Base-by-base conservation (phyloP, 1,140 invertebrate species). In the Heliconius melpomene region DNA sequence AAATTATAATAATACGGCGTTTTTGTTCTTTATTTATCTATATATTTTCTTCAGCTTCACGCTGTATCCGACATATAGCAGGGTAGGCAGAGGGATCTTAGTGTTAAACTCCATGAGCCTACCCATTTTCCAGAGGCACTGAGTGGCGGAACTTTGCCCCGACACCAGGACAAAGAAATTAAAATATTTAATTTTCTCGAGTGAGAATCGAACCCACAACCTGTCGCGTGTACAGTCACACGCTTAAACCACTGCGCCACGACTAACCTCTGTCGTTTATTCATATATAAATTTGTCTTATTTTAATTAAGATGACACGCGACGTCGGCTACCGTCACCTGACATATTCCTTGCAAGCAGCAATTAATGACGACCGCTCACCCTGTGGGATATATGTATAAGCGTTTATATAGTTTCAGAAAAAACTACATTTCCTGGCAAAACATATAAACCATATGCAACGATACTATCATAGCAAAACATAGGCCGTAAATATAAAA, bases 351-450 rank as follows among this genome's bases (percentile, higher is more conserved):
- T 46, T 46, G 40, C 40, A 46, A 38, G 32, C 29, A 72, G 29
- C 20, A 3, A 60, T 9, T 23, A 23, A 9, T 23, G 20, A 26
- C 8, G 20, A 60, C n/a, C 54, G 54, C 54, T 60, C n/a, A 60
- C 20, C 54, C 54, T 26, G 54, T 60, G 54, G n/a, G n/a, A 60
- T 60, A 60, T 60, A 60, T 60, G 20, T 60, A 60, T 60, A 60
- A 29, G 60, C 11, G 13, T 72, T 46, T 70, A 29, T 72, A 74
- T 7, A 72, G 16, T 77, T 78, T 75, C 52, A 29, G 57, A 52
- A 50, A 46, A 46, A n/a, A 74, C 40, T 74, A 66, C 3, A 66
- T 66, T 66, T 66, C 23, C 13, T 26, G 26, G 23, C 23, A 29
- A 60, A 60, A 60, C n/a, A 60, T 60, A 60, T 60, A 60, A 60